Conservation (phyloP, 2,113 vertebrate genomes). For the Paracanthobrama guichenoti region DNA sequence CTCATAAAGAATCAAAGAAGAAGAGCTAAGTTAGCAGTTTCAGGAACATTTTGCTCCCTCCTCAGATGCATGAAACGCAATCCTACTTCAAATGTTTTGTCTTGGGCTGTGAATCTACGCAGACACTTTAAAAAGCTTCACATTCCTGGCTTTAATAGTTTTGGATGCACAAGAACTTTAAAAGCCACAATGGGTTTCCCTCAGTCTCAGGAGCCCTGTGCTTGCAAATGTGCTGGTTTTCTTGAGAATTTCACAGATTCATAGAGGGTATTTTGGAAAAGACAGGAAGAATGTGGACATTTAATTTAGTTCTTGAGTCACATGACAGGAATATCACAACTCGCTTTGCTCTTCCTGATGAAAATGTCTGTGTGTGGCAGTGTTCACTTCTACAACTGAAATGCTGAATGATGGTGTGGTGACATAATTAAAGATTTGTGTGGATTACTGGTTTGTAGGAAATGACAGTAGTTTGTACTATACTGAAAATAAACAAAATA, state of each 20-base stretch:
- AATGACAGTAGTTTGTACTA: background rate
- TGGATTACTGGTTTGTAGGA: background rate
- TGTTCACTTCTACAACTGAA: background rate
- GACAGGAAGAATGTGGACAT: background rate
- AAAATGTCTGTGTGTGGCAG: background rate
- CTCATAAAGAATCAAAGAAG: constrained; percentile 31
- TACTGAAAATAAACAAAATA: background rate
- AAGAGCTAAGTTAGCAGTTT: constrained; percentile 21
- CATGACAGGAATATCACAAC: background rate
- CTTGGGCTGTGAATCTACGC: background rate
- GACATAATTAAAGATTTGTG: background rate
- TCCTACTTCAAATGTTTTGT: constrained; percentile 15
- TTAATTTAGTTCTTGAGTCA: background rate
- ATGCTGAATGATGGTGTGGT: background rate
- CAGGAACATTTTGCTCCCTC: background rate
- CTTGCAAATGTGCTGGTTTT: background rate
- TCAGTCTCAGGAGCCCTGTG: background rate
- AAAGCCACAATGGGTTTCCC: constrained; percentile 6
- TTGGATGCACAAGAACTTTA: constrained; percentile 12
- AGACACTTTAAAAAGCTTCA: background rate
- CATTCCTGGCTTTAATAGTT: constrained; percentile 10
- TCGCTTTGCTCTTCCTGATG: background rate
- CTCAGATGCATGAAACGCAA: constrained; percentile 5
- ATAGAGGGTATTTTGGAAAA: background rate
- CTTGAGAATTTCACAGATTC: background rate